Conservation (phyloP, 1,140 invertebrate genomes). For the Phocides pigmalion region DNA sequence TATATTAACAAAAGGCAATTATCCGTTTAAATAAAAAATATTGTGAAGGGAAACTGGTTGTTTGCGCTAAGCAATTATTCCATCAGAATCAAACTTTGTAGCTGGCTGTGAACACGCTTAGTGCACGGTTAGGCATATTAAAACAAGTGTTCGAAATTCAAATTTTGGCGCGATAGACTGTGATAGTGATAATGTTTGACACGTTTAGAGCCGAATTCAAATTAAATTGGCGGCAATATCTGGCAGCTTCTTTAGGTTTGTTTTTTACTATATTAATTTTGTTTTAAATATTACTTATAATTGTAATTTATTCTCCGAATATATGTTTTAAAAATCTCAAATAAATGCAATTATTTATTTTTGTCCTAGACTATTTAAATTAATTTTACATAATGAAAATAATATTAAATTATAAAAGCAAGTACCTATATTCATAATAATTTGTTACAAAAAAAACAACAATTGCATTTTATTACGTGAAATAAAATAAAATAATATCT, state of each 20-base stretch:
- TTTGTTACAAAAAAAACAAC: no score
- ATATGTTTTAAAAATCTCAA: no score
- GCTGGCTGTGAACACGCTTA: slow-evolving; percentile 49
- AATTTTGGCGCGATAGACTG: slow-evolving; percentile 23
- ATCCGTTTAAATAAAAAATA: slow-evolving; percentile 45
- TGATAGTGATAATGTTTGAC: slow-evolving; percentile 60
- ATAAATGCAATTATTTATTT: no score
- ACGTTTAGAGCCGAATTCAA: slow-evolving; percentile 55
- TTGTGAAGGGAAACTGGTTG: slow-evolving; percentile 61
- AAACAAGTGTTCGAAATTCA: slow-evolving; percentile 38
- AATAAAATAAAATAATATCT: no score
- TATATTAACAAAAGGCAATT: slow-evolving; percentile 38
- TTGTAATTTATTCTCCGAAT: no score
- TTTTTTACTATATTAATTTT: slow-evolving; percentile 35
- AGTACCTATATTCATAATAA: no score
- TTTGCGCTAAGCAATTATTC: slow-evolving; percentile 39
- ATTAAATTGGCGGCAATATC: slow-evolving; percentile 78
- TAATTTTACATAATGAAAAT: no score
- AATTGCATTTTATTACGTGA: no score
- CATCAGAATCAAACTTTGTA: slow-evolving; percentile 59
- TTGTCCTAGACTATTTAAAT: no score
- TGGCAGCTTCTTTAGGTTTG: slow-evolving; percentile 73
- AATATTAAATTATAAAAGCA: no score
- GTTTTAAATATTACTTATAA: slow-evolving; percentile 9
- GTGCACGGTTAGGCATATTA: slow-evolving; percentile 20